Conservation (phyloP, 2,888 invertebrate species). For the Lasius fuliginosus region DNA sequence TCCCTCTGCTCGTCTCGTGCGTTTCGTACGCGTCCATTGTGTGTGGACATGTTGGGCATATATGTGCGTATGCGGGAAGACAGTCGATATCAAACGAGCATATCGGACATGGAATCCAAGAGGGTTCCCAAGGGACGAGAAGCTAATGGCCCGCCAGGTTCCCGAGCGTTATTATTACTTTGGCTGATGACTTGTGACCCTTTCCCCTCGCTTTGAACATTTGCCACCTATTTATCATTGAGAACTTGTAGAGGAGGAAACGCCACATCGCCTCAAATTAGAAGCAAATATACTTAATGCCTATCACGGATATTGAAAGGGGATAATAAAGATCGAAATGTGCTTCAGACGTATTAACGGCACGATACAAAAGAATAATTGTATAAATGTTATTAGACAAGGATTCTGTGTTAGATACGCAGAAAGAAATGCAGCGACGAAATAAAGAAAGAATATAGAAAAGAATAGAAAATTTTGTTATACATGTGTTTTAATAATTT, state of each 20-base stretch:
- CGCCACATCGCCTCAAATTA: conserved; percentile 1
- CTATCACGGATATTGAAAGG: neutral
- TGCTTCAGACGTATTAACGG: neutral
- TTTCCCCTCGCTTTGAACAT: conserved; percentile 21
- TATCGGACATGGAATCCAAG: conserved; percentile 52
- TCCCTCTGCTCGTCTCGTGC: neutral
- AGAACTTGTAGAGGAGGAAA: neutral
- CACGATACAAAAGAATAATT: neutral
- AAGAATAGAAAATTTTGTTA: neutral
- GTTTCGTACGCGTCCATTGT: conserved; percentile 35
- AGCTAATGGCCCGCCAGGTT: conserved; percentile 55
- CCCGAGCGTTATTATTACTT: conserved; percentile 54
- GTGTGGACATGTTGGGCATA: conserved; percentile 7
- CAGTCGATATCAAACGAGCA: conserved; percentile 49
- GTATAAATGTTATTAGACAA: neutral
- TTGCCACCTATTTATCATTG: conserved; percentile 51
- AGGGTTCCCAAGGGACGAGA: conserved; percentile 42
- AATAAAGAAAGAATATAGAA: neutral
- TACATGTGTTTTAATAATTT: neutral
- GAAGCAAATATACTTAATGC: conserved; percentile 8
- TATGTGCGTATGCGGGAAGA: conserved; percentile 39
- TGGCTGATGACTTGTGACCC: conserved; percentile 45
- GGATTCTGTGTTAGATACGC: neutral
- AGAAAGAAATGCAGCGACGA: neutral
- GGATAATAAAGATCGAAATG: neutral